A percentile compares a stretch with the other conserved stretches of the same genome.
Evolutionary conservation across 2,113 vertebrate genomes (phyloP).

Genomic region (Genyomyrus donnyi): DNA sequence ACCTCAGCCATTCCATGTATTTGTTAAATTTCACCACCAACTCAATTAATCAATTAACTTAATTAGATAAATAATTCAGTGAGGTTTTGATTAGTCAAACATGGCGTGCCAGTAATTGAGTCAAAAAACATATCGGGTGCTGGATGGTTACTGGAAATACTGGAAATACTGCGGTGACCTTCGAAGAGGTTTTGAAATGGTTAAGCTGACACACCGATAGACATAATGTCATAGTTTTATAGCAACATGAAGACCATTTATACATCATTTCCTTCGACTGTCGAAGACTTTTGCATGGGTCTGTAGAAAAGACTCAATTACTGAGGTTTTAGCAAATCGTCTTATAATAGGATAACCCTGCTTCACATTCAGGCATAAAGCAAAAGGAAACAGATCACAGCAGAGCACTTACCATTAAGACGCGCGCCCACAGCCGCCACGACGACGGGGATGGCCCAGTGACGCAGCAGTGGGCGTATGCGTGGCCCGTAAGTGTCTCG

Average conservation of each 20-base stretch:
- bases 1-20: background rate
- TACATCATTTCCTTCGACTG: background rate
- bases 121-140: background rate
- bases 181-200: background rate
- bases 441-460: constrained; percentile 80
- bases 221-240: background rate
- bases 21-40: background rate
- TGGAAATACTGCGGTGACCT: background rate
- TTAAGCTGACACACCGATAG: background rate
- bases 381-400: background rate
- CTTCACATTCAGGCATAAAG: background rate
- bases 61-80: background rate
- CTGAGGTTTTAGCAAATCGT: background rate
- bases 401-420: constrained; percentile 74
- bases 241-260: background rate
- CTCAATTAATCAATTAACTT: background rate
- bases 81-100: background rate
- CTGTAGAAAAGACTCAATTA: background rate
- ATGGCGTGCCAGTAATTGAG: background rate
- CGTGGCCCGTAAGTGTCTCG: constrained; percentile 80
- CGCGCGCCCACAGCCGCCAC: constrained; percentile 83
- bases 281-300: background rate
- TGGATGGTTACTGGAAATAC: background rate
- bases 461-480: constrained; percentile 79
- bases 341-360: background rate